A percentile compares a stretch with the other conserved stretches of the same genome.
phyloP scores from a whole-genome alignment of 2,888 invertebrate genomes.

The Agrochola litura region DNA sequence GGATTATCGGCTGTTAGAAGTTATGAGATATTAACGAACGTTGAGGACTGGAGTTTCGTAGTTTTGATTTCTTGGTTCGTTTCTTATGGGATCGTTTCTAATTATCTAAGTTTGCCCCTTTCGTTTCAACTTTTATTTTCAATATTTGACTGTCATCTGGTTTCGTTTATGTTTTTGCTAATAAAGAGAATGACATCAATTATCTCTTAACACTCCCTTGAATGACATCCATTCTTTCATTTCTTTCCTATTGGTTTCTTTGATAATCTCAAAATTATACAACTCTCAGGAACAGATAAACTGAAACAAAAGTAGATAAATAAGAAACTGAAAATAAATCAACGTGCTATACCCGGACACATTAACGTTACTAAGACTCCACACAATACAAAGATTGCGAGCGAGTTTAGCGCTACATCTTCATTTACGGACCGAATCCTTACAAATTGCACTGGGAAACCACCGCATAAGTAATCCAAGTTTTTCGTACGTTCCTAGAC shows the following conservation, averaged over 20 bases:
- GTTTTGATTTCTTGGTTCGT: conserved; percentile 31
- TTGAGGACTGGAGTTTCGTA: conserved; percentile 30
- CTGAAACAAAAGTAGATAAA: conserved; percentile 17
- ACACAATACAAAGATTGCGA: conserved; percentile 49
- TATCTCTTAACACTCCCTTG: background rate
- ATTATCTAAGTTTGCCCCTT: background rate
- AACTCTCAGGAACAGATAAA: background rate
- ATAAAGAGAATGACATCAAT: background rate
- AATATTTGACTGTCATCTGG: background rate
- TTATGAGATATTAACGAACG: conserved; percentile 70
- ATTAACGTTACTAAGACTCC: conserved; percentile 50
- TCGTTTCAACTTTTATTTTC: background rate
- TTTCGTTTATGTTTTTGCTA: background rate
- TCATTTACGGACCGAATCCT: conserved; percentile 52
- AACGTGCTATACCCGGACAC: conserved; percentile 38
- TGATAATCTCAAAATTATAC: background rate
- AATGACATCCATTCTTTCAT: background rate
- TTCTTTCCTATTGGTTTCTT: background rate
- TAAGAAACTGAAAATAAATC: conserved; percentile 40
- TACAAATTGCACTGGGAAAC: conserved; percentile 52
- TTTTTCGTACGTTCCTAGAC: conserved; percentile 33
- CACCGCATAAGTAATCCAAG: conserved; percentile 46
- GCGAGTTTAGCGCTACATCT: conserved; percentile 50
- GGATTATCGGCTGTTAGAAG: conserved; percentile 77
- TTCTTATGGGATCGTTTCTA: conserved; percentile 13